These are phyloP conservation scores for Tiaroga cobitis DNA, from an alignment of 2,797 vertebrate genomes.

Conservation along the genomic window DNA sequence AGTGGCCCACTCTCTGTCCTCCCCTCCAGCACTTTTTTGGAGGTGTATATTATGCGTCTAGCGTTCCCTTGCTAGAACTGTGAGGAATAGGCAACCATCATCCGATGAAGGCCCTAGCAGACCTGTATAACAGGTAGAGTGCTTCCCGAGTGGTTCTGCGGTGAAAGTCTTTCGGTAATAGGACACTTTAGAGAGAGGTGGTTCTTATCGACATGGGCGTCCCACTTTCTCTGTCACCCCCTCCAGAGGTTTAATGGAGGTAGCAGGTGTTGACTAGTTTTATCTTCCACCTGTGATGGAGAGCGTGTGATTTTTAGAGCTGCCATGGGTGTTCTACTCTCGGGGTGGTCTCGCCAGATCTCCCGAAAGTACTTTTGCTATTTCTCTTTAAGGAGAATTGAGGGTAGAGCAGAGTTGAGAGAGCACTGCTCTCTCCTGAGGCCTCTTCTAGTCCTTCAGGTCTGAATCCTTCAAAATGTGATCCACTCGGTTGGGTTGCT, in stretches of 20 bases:
- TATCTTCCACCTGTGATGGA: neutral
- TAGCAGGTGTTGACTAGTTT: neutral
- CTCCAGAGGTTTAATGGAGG: neutral
- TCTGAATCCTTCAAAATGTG: no score
- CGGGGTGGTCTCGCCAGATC: no score
- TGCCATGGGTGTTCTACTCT: no score
- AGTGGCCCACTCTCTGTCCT: neutral
- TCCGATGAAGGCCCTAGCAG: neutral
- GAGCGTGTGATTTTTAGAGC: no score
- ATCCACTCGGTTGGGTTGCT: no score
- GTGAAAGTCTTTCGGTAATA: neutral
- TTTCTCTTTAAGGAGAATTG: no score
- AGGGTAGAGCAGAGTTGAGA: no score
- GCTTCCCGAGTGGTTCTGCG: neutral
- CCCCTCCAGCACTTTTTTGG: neutral
- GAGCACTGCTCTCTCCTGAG: no score
- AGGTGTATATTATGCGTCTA: neutral
- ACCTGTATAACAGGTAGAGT: neutral
- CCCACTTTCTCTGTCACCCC: neutral
- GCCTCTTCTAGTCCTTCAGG: no score
- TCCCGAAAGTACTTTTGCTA: no score
- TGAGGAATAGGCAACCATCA: neutral
- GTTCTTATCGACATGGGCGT: no score
- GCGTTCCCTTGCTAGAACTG: neutral
- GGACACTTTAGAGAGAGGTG: neutral